Percentiles rank a stretch among this genome's conserved stretches.
Evolutionary conservation across 2,113 vertebrate genomes (phyloP).

Genomic region (Lanius ludovicianus): DNA sequence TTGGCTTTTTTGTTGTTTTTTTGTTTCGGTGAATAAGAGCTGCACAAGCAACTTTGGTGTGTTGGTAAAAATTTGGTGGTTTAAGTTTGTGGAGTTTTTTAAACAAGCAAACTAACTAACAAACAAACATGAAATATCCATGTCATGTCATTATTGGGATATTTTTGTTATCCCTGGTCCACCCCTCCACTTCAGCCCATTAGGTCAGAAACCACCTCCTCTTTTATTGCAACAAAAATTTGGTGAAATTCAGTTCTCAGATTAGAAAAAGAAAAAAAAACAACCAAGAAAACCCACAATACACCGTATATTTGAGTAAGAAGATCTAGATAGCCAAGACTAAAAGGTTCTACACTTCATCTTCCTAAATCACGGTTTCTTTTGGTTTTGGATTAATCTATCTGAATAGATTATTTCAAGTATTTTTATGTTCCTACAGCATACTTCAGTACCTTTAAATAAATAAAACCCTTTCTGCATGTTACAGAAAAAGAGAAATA

Average conservation of each 20-base stretch:
- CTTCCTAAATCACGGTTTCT: background rate
- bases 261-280: background rate
- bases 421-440: background rate
- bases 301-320: background rate
- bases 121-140: background rate
- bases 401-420: background rate
- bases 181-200: background rate
- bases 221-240: background rate
- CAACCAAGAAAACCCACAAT: fast-evolving
- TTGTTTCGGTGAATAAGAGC: background rate
- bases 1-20: background rate
- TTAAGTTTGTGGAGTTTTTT: background rate
- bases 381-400: background rate
- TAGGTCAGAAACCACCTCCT: background rate
- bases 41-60: background rate
- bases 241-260: background rate
- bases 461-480: background rate
- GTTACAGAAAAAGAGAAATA: background rate
- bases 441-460: background rate
- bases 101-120: background rate
- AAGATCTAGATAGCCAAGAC: background rate
- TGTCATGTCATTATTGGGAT: background rate
- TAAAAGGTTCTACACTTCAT: background rate
- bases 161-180: fast-evolving
- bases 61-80: background rate